Percentiles rank a stretch among this genome's conserved stretches.
Evolutionary conservation across 2,113 vertebrate species (phyloP).

Genomic region (Progne subis): DNA sequence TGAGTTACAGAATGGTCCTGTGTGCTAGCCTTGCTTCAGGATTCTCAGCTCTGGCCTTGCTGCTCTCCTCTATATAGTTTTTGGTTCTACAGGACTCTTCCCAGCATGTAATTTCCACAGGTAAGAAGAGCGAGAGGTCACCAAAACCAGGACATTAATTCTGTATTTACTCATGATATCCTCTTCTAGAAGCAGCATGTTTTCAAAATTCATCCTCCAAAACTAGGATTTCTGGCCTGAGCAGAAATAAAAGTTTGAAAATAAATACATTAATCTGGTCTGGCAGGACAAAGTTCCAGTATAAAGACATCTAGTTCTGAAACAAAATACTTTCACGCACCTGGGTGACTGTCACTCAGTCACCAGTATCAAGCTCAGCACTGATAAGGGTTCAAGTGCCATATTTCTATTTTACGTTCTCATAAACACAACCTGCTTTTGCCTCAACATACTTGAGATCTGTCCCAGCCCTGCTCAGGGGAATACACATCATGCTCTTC

Average conservation of each 20-base stretch:
- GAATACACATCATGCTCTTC: conserved; percentile 64
- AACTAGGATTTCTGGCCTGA: background rate
- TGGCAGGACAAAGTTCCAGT: background rate
- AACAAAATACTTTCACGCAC: conserved; percentile 23
- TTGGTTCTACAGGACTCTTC: background rate
- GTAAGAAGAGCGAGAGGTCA: background rate
- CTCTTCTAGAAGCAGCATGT: background rate
- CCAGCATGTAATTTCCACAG: background rate
- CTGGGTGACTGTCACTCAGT: background rate
- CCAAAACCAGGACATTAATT: background rate
- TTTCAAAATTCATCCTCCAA: background rate
- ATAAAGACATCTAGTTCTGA: background rate
- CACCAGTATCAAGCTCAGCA: background rate
- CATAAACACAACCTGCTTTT: conserved; percentile 62
- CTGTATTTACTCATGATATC: background rate
- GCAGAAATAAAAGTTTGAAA: background rate
- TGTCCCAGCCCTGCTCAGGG: conserved; percentile 46
- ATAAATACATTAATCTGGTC: background rate
- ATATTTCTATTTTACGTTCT: conserved; percentile 57
- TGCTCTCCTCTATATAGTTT: background rate
- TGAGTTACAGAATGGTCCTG: background rate
- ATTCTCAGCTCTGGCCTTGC: background rate
- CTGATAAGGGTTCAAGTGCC: conserved; percentile 35
- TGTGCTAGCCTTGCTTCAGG: background rate
- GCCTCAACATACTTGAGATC: conserved; percentile 43